Evolutionary conservation across 2,888 invertebrate genomes (phyloP).

Genomic region (Ashinkailepas kermadecensis): DNA sequence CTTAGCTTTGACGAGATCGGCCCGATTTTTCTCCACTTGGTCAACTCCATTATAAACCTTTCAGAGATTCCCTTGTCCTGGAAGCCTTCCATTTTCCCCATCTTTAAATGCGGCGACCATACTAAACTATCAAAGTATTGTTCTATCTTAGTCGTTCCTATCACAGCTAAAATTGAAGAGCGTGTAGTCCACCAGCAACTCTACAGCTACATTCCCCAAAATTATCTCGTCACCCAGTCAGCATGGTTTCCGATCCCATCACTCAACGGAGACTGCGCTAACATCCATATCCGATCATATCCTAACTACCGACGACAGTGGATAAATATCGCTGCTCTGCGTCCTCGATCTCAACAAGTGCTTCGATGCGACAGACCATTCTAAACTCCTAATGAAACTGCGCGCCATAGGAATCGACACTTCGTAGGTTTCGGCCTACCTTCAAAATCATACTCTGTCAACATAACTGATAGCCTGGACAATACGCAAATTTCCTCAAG

Average conservation of each 20-base stretch:
- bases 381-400: neutral
- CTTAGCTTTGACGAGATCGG: no score
- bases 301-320: neutral
- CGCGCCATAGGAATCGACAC: neutral
- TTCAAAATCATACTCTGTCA: neutral
- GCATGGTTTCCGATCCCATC: neutral
- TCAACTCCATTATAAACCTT: no score
- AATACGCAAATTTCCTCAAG: neutral
- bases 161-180: neutral
- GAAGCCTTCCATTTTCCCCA: neutral
- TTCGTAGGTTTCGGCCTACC: neutral
- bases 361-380: neutral
- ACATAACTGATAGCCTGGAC: neutral
- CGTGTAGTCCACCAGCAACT: neutral
- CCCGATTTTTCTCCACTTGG: no score
- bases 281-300: neutral
- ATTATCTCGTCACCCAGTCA: neutral
- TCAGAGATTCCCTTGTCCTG: no score
- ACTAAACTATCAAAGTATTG: neutral
- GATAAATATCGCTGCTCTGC: neutral
- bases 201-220: neutral
- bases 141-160: neutral
- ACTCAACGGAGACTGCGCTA: neutral
- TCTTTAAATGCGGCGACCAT: neutral
- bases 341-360: neutral